Evolutionary conservation across 2,113 vertebrate genomes (phyloP).

Genomic region (Ictalurus punctatus): DNA sequence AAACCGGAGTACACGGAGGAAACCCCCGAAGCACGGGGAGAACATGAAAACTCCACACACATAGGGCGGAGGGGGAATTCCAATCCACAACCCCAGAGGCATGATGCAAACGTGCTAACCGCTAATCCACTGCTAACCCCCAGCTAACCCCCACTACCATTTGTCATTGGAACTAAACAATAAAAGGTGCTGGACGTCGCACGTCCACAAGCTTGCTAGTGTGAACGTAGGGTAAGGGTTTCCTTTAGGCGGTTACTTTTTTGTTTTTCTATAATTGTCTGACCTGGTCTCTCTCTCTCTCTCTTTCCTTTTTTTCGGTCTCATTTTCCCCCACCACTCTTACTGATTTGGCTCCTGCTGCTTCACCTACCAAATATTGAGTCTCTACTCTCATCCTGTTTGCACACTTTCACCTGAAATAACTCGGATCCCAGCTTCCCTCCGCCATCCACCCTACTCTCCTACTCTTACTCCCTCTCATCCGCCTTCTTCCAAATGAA

Average conservation of each 20-base stretch:
- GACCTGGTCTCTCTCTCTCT: not conserved
- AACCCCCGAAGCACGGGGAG: too few relatives aligned
- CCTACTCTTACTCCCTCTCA: not conserved
- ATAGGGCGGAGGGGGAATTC: too few relatives aligned
- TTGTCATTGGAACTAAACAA: too few relatives aligned
- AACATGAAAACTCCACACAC: too few relatives aligned
- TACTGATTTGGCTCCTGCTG: not conserved
- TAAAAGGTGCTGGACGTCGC: too few relatives aligned
- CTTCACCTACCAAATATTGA: not conserved
- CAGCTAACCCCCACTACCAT: too few relatives aligned
- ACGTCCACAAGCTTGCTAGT: not conserved
- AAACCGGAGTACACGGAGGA: too few relatives aligned
- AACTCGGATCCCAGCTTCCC: slow-evolving; percentile 8
- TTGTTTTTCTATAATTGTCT: not conserved
- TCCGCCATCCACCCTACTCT: not conserved
- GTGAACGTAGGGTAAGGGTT: not conserved
- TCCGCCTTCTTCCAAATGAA: not conserved
- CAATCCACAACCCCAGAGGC: too few relatives aligned
- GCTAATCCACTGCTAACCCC: too few relatives aligned
- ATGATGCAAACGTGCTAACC: too few relatives aligned
- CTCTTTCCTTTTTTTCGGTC: not conserved
- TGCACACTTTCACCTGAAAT: slow-evolving; percentile 1
- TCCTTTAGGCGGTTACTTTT: not conserved
- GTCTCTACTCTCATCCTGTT: not conserved
- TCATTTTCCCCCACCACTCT: not conserved